Conservation (phyloP, 2,797 vertebrate genomes). For the Coluber constrictor region DNA sequence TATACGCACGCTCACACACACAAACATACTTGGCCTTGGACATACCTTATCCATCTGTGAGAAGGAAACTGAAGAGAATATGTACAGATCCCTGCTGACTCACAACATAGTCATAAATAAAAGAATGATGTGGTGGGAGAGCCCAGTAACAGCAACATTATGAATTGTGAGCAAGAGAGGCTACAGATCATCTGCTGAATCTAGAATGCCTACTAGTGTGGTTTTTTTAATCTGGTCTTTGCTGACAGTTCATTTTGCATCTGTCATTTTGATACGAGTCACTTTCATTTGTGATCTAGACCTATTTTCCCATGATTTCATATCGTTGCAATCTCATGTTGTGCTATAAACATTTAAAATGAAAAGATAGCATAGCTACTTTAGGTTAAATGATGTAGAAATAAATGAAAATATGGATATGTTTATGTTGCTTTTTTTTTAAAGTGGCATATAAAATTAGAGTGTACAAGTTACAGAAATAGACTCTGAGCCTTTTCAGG, state of each 20-base stretch:
- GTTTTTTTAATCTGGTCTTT: background rate
- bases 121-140: background rate
- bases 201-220: background rate
- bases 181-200: background rate
- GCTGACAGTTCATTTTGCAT: background rate
- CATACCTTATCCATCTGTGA: background rate
- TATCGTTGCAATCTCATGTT: background rate
- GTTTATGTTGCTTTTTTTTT: background rate
- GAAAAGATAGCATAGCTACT: background rate
- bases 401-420: rapidly evolving
- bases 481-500: background rate
- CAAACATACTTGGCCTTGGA: background rate
- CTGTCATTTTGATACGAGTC: background rate
- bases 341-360: background rate
- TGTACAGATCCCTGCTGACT: background rate
- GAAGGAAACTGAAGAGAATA: background rate
- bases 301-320: background rate
- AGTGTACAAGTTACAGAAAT: background rate
- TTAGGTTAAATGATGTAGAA: background rate
- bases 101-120: background rate
- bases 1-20: background rate
- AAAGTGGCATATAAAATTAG: background rate
- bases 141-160: background rate
- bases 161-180: background rate
- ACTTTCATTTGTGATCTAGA: background rate